phyloP scores from a whole-genome alignment of 1,140 invertebrate genomes.

The Saccostrea glomerata region DNA sequence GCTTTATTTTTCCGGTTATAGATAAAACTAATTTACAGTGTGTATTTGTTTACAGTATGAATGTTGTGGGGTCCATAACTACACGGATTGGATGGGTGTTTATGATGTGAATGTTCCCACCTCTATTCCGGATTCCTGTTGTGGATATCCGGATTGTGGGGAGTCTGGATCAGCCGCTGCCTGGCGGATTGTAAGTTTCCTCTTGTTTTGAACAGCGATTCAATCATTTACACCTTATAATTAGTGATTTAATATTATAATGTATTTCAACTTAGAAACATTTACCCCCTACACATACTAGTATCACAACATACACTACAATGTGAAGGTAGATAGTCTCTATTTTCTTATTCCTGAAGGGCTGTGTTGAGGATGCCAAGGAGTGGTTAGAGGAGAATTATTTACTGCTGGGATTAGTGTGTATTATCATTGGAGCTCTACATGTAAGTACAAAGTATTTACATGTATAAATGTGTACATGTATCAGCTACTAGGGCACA shows the following conservation, averaged over 20 bases:
- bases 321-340: too few species aligned
- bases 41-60: constrained; percentile 41
- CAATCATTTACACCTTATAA: neutral
- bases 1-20: too few species aligned
- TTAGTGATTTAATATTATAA: too few species aligned
- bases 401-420: constrained; percentile 44
- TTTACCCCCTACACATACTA: too few species aligned
- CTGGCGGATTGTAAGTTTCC: constrained; percentile 52
- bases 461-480: neutral
- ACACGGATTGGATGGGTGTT: constrained; percentile 52
- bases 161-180: constrained; percentile 43
- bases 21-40: too few species aligned
- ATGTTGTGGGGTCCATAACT: constrained; percentile 58
- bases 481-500: neutral
- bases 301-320: too few species aligned
- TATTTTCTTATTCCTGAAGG: constrained; percentile 17
- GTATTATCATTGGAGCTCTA: constrained; percentile 41
- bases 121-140: constrained; percentile 54
- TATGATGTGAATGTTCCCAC: constrained; percentile 44
- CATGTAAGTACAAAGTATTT: constrained; percentile 39
- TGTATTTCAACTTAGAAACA: too few species aligned
- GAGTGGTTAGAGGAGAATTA: constrained; percentile 54
- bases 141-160: constrained; percentile 52
- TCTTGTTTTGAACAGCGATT: neutral
- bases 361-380: constrained; percentile 54